Base-by-base conservation (phyloP, 2,888 invertebrate species). In the Gandaritis pyraliata region DNA sequence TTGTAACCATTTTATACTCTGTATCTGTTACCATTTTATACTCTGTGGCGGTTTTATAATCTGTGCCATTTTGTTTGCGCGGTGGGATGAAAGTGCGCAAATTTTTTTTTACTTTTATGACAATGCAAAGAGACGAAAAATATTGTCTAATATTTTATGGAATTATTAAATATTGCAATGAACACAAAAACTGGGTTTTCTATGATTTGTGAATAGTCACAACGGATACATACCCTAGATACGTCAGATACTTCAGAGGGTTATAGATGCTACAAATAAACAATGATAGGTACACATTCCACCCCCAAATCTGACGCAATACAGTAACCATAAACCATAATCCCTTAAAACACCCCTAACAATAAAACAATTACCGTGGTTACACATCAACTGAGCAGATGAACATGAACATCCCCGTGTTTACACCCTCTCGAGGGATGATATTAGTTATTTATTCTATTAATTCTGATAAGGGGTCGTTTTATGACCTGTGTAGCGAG, bases 1-100 rank as follows among this genome's bases (percentile, higher is more conserved):
- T 75, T 75, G 72, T 80, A 69, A 65, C 61, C 68, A 64, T 70
- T 75, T 76, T 76, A 76, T 62, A 62, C 62, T 72, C 74, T 67
- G 70, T 68, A 70, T 33, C 33, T 75, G 72, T 80, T 68, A 65
- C 62, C 68, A 64, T 70, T 75, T 76, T 76, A 75, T 62, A 58
- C 53, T 72, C 74, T 67, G 70, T 68, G 70, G 33, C 6, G 23
- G 5, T 23, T 23, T 23, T 23, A 23, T 23, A 1, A 23, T 33
- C 33, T 33, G 33, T 11, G 66, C 71, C 74, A 56, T 64, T 64
- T 59, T 56, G 56, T 59, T 55, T 52, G n/a, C n/a, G 61, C 61
- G 59, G 75, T 72, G 43, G 62, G 62, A 67, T 70, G 67, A 70
- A 70, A 70, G 69, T 13, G 18, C 55, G 41, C 48, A 51, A 29